Percentiles rank a stretch among this genome's conserved stretches.
Evolutionary conservation across 2,113 vertebrate species (phyloP).

Genomic region (Notarius lentiginosus): DNA sequence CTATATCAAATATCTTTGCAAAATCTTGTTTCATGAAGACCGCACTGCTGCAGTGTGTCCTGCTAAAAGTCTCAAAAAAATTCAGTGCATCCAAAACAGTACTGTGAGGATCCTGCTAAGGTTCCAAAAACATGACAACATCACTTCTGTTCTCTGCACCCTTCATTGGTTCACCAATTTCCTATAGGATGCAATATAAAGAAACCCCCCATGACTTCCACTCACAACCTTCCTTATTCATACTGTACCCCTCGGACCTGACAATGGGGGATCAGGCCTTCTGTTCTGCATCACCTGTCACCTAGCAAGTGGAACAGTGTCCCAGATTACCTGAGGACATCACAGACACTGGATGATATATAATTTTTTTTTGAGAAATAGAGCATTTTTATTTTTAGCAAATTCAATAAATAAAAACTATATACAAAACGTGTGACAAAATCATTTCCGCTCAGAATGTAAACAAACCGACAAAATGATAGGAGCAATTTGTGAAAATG

Average conservation of each 20-base stretch:
- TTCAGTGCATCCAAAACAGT: neutral
- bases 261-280: neutral
- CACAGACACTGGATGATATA: neutral
- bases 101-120: neutral
- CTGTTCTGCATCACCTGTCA: neutral
- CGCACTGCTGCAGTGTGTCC: neutral
- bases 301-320: neutral
- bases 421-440: too few species aligned
- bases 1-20: constrained; percentile 5
- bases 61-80: neutral
- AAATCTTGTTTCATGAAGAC: neutral
- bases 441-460: too few species aligned
- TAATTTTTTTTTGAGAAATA: neutral
- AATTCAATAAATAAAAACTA: too few species aligned
- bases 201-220: neutral
- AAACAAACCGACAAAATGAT: too few species aligned
- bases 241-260: too few species aligned
- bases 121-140: neutral
- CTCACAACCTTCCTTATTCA: neutral
- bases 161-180: neutral
- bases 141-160: neutral
- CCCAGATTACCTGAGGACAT: neutral
- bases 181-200: neutral
- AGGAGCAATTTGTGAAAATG: too few species aligned
- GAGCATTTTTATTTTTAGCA: too few species aligned